Conservation (phyloP, 2,888 invertebrate species). For the Synanthedon formicaeformis region DNA sequence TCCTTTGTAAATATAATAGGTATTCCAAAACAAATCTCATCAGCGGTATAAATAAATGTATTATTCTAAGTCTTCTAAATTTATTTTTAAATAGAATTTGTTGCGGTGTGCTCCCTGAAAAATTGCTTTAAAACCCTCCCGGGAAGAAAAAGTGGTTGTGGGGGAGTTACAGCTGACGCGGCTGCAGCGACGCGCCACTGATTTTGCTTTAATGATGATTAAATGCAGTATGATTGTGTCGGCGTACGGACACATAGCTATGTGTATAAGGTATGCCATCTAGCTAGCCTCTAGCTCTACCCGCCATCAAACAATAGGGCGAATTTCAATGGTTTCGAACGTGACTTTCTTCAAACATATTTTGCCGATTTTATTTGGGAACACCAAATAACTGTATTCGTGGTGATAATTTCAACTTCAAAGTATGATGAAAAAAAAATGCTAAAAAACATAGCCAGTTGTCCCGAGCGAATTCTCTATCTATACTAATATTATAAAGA, state of each 20-base stretch:
- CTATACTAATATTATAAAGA: too few relatives aligned
- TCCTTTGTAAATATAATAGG: too few relatives aligned
- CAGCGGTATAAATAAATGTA: too few relatives aligned
- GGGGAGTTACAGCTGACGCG: slow-evolving; percentile 48
- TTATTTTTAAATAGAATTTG: slow-evolving; percentile 8
- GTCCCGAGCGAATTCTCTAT: too few relatives aligned
- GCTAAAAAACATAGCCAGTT: too few relatives aligned
- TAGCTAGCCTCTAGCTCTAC: neutral
- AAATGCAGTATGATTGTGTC: slow-evolving; percentile 62
- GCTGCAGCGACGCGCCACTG: slow-evolving; percentile 44
- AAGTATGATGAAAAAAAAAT: too few relatives aligned
- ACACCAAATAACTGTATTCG: too few relatives aligned
- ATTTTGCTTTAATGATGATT: slow-evolving; percentile 68
- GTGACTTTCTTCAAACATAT: neutral
- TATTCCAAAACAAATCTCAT: too few relatives aligned
- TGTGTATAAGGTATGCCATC: neutral
- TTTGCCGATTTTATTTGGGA: too few relatives aligned
- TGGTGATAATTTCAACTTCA: too few relatives aligned
- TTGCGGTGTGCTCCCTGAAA: slow-evolving; percentile 11
- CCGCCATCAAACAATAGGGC: neutral
- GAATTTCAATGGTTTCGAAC: neutral
- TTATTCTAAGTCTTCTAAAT: neutral
- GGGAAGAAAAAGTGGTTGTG: slow-evolving; percentile 11
- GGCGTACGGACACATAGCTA: slow-evolving; percentile 25
- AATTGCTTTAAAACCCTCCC: slow-evolving; percentile 24